Conservation (phyloP, 2,113 vertebrate genomes). For the Shinisaurus crocodilurus region DNA sequence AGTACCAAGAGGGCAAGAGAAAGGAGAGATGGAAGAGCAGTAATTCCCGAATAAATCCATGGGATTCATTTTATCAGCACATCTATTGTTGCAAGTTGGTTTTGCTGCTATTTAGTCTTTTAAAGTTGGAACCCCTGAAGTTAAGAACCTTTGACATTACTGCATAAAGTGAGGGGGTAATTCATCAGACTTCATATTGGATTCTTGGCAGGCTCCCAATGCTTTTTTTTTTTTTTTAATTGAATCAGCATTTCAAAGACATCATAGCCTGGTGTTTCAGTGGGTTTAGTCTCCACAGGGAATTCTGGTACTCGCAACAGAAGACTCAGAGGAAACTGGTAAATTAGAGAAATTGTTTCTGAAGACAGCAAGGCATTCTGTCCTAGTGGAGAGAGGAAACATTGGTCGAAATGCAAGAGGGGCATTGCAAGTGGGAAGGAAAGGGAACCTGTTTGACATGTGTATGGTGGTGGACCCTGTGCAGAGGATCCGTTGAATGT, state of each 20-base stretch:
- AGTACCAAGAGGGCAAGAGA: background rate
- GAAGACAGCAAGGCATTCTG: rapidly evolving
- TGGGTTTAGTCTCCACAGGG: constrained; percentile 11
- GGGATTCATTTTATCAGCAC: constrained; percentile 12
- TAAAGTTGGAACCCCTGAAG: constrained; percentile 13
- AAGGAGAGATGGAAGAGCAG: background rate
- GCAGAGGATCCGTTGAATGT: no score
- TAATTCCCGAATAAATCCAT: constrained; percentile 6
- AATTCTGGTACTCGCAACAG: constrained; percentile 19
- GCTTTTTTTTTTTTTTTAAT: background rate
- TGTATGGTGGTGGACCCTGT: background rate
- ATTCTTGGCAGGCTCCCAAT: constrained; percentile 13
- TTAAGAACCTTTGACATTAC: background rate
- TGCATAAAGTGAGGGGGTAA: constrained; percentile 4
- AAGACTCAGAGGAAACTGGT: constrained; percentile 11
- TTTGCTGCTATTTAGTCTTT: constrained; percentile 15
- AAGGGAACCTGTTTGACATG: background rate
- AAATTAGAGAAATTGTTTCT: background rate
- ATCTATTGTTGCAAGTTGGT: constrained; percentile 5
- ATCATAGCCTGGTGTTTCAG: rapidly evolving
- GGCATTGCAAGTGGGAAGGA: background rate
- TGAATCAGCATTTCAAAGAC: constrained; percentile 34
- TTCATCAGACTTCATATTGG: background rate
- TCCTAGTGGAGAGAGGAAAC: background rate
- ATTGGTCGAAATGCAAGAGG: constrained; percentile 22